These are phyloP conservation scores for sheep (Ovis aries) DNA, from an alignment of 2,113 vertebrate genomes.

Conservation along the genomic window DNA sequence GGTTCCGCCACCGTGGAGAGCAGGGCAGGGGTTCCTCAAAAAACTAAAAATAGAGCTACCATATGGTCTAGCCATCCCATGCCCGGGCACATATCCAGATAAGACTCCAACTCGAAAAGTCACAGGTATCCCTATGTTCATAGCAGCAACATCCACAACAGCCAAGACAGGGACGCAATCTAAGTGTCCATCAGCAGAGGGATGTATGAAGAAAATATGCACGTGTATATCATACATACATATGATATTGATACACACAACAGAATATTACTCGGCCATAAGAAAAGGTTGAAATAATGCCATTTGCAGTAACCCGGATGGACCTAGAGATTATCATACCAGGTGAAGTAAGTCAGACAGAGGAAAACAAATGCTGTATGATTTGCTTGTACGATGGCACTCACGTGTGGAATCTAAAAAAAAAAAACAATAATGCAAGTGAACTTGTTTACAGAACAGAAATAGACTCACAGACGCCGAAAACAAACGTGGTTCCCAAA, in stretches of 20 bases:
- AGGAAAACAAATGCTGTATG: not conserved
- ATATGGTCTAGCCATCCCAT: not conserved
- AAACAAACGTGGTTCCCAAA: not conserved
- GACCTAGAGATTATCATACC: not conserved
- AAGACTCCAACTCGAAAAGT: not conserved
- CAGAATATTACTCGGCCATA: not conserved
- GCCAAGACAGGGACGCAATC: not conserved
- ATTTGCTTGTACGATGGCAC: not conserved
- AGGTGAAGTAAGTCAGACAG: not conserved
- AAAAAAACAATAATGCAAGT: not conserved
- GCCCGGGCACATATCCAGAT: not conserved
- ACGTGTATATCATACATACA: accelerated
- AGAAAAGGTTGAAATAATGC: not conserved
- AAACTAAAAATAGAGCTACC: not conserved
- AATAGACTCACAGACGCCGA: not conserved
- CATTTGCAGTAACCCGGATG: not conserved
- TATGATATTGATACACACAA: not conserved
- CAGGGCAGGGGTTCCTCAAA: not conserved
- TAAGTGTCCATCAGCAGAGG: not conserved
- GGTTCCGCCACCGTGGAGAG: accelerated
- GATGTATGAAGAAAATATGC: not conserved
- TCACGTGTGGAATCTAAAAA: not conserved
- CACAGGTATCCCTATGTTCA: not conserved
- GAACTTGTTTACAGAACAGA: not conserved
- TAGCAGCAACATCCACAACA: not conserved